phyloP scores from a whole-genome alignment of 2,888 invertebrate genomes.

The Caenorhabditis wallacei region DNA sequence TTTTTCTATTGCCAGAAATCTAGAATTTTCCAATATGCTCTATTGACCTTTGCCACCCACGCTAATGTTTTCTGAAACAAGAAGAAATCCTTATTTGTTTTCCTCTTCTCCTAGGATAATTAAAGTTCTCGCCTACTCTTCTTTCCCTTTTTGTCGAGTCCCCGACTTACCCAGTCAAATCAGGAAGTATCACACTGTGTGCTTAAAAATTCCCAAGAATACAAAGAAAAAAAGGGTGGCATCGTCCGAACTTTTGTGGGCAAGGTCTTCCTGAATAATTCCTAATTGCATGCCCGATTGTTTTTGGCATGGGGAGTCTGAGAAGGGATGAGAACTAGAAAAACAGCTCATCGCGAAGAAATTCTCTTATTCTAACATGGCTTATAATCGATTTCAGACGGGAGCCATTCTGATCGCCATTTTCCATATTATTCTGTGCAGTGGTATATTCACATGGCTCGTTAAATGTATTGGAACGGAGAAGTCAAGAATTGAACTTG shows the following conservation, averaged over 20 bases:
- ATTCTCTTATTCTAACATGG: constrained; percentile 12
- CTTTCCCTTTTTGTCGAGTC: neutral
- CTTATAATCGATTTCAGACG: constrained; percentile 65
- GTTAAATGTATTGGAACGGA: constrained; percentile 64
- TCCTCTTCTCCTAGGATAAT: constrained; percentile 15
- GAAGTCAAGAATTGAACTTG: constrained; percentile 60
- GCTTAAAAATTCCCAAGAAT: constrained; percentile 20
- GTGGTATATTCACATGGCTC: constrained; percentile 64
- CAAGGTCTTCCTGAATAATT: constrained; percentile 56
- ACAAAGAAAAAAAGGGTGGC: constrained; percentile 12
- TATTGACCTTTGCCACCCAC: constrained; percentile 11
- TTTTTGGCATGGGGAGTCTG: constrained; percentile 20
- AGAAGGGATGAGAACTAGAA: neutral
- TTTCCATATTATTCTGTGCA: constrained; percentile 68
- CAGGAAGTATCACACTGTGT: constrained; percentile 40
- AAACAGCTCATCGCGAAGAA: constrained; percentile 8
- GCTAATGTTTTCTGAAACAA: constrained; percentile 15
- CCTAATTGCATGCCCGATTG: constrained; percentile 55
- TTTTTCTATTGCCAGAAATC: neutral
- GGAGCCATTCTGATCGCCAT: constrained; percentile 69
- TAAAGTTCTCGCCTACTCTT: constrained; percentile 31
- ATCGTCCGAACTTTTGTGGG: constrained; percentile 34
- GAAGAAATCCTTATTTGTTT: constrained; percentile 18
- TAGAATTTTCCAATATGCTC: neutral
- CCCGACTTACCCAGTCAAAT: constrained; percentile 2